Conservation (phyloP, 1,140 invertebrate species). For the Pseudachorutes palmiensis region DNA sequence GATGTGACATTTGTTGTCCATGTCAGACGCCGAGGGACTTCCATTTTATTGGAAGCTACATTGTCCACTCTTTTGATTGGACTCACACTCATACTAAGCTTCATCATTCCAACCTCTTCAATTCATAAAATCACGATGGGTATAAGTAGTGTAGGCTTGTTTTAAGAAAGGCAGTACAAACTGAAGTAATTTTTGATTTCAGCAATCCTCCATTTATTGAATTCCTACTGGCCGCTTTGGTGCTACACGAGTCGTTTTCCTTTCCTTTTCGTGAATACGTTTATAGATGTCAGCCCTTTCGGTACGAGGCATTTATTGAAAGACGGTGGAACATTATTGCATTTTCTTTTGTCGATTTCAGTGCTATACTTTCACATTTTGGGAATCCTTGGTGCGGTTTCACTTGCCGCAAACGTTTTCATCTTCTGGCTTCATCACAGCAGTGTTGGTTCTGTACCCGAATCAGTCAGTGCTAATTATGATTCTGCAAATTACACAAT, state of each 20-base stretch:
- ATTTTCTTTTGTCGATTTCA: too few species aligned
- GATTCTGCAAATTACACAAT: not conserved
- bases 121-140: constrained; percentile 61
- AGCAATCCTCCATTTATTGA: not conserved
- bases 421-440: not conserved
- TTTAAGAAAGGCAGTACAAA: too few species aligned
- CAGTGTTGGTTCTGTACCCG: not conserved
- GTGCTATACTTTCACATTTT: too few species aligned
- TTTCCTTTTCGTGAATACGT: not conserved
- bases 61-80: constrained; percentile 59
- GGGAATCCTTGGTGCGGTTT: not conserved
- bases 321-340: too few species aligned
- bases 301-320: not conserved
- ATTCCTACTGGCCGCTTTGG: not conserved
- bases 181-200: not conserved
- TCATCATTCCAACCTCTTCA: constrained; percentile 56
- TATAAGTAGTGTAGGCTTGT: too few species aligned
- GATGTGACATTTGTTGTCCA: constrained; percentile 59
- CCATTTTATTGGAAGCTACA: constrained; percentile 60
- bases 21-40: constrained; percentile 54
- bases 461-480: not conserved
- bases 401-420: not conserved
- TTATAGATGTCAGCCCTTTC: not conserved
- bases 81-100: constrained; percentile 57
- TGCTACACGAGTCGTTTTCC: not conserved